Conservation (phyloP, 2,113 vertebrate species). For the Macquaria australasica region DNA sequence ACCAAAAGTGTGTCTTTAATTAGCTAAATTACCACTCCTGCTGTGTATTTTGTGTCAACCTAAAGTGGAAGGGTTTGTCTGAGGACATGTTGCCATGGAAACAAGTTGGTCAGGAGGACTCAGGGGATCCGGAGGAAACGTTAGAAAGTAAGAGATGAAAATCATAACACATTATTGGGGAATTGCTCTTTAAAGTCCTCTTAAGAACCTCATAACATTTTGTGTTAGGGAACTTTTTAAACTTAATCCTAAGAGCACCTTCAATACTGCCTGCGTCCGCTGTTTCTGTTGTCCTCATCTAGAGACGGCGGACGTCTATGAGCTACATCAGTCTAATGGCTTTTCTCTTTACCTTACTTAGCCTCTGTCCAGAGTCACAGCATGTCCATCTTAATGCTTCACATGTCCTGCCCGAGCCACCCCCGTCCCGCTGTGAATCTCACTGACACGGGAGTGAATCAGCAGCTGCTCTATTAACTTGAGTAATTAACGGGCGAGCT, state of each 20-base stretch:
- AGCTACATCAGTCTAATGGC: constrained; percentile 26
- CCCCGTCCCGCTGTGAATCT: constrained; percentile 54
- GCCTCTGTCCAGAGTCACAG: constrained; percentile 32
- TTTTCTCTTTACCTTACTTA: constrained; percentile 46
- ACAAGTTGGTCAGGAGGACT: constrained; percentile 43
- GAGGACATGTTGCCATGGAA: constrained; percentile 58
- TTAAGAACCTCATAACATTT: background rate
- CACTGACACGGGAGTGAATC: constrained; percentile 51
- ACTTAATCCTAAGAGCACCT: constrained; percentile 1
- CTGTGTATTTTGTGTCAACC: constrained; percentile 16
- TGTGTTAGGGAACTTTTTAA: background rate
- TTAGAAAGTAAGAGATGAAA: constrained; percentile 32
- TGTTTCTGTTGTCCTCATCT: constrained; percentile 26
- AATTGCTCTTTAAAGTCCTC: constrained; percentile 20
- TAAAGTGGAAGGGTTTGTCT: constrained; percentile 33
- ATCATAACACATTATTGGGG: constrained; percentile 11
- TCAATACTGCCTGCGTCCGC: background rate
- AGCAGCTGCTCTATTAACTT: constrained; percentile 70
- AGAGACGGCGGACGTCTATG: constrained; percentile 11
- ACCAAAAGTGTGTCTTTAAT: constrained; percentile 9
- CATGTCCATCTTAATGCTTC: constrained; percentile 56
- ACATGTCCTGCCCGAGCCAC: constrained; percentile 40
- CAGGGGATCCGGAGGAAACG: background rate
- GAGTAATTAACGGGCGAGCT: constrained; percentile 66
- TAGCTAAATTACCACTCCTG: background rate